Conservation (phyloP, 2,113 vertebrate species). For the Periophthalmodon schlosseri region DNA sequence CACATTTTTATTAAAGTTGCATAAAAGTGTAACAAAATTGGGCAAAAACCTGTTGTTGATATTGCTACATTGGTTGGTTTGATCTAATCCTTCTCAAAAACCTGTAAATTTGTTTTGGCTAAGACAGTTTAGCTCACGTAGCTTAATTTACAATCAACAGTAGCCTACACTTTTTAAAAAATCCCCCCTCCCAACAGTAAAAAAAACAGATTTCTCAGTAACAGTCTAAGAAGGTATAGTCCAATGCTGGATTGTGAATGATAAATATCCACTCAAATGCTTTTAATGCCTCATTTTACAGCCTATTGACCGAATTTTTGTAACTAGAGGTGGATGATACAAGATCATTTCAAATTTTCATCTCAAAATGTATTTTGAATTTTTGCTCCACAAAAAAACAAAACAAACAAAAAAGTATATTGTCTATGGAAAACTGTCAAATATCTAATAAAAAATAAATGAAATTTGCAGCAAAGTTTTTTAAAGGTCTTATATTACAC, state of each 20-base stretch:
- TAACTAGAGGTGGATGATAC: conserved; percentile 2
- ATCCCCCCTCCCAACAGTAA: conserved; percentile 62
- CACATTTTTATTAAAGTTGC: conserved; percentile 84
- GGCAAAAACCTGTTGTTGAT: conserved; percentile 76
- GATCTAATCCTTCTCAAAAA: conserved; percentile 65
- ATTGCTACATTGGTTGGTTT: conserved; percentile 79
- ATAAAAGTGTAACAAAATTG: conserved; percentile 84
- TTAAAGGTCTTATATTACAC: too few relatives aligned
- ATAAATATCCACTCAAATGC: conserved; percentile 64
- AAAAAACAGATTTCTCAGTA: conserved; percentile 68
- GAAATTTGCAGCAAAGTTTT: too few relatives aligned
- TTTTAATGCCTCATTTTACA: neutral
- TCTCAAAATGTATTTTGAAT: too few relatives aligned
- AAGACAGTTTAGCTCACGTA: conserved; percentile 61
- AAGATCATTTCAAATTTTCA: too few relatives aligned
- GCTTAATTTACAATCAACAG: conserved; percentile 52
- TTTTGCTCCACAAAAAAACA: too few relatives aligned
- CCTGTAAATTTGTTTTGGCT: conserved; percentile 21
- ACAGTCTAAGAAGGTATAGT: conserved; percentile 72
- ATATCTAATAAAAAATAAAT: too few relatives aligned
- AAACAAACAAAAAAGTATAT: too few relatives aligned
- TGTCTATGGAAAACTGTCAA: too few relatives aligned
- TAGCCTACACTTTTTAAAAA: conserved; percentile 47
- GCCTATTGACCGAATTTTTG: conserved; percentile 40
- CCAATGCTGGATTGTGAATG: conserved; percentile 64